Evolutionary conservation across 1,140 invertebrate genomes (phyloP).

Genomic region (Arctopsyche grandis): DNA sequence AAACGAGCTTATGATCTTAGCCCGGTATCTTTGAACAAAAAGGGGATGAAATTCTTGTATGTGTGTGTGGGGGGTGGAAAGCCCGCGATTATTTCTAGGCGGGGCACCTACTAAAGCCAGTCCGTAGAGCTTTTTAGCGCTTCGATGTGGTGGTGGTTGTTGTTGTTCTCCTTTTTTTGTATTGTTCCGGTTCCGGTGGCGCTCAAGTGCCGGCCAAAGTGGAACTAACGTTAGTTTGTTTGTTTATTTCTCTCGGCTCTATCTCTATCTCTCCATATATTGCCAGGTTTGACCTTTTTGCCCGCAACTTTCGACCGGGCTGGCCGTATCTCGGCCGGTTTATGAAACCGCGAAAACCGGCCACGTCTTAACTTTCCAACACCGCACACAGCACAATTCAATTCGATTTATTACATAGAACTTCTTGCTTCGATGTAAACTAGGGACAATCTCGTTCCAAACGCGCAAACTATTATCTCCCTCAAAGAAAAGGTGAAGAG

Average conservation of each 20-base stretch:
- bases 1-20: no score
- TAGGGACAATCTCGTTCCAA: no score
- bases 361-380: not conserved
- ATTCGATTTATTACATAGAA: no score
- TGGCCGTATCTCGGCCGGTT: not conserved
- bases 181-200: not conserved
- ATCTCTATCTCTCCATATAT: not conserved
- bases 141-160: no score
- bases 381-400: not conserved
- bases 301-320: not conserved
- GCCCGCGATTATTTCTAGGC: not conserved
- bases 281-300: constrained; percentile 26
- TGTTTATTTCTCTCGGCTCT: constrained; percentile 29
- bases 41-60: not conserved
- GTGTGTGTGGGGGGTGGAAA: not conserved
- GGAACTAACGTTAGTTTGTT: constrained; percentile 18
- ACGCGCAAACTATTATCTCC: no score
- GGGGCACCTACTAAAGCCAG: not conserved
- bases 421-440: no score
- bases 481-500: no score
- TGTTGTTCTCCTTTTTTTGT: not conserved
- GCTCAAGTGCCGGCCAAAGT: constrained; percentile 21
- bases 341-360: constrained; percentile 9
- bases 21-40: not conserved
- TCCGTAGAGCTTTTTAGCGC: constrained; percentile 8